Evolutionary conservation across 2,113 vertebrate genomes (phyloP), one percentile per base, ranked within the genome.

Genomic region (Petrocephalus zakoni): DNA sequence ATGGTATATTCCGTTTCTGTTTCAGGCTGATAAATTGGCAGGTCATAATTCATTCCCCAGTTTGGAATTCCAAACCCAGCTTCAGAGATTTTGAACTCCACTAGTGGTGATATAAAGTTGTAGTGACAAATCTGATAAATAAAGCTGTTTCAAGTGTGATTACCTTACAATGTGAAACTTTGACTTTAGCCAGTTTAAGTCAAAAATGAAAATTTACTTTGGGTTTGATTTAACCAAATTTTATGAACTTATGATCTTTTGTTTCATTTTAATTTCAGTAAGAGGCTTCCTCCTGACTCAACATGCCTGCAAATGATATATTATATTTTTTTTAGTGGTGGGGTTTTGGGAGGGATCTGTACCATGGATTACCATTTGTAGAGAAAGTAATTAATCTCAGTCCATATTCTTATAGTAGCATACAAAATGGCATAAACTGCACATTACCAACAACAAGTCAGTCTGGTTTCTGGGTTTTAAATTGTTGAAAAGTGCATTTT

Each of bases 261-360:
- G 95, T 96, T 96, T 95, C 95, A 95, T 91, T 95, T 95, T 95
- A 95, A 93, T 96, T 96, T 96, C 94, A 96, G 96, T 96, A 95
- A 96, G 95, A 96, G 96, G 95, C 96, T 96, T 96, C 95, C 95
- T 94, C 95, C 95, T 94, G 94, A 42, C 96, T 96, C 95, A 95
- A 95, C 94, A 96, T 96, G 96, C 94, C 94, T 95, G 92, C 89
- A 93, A 96, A 96, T 96, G 95, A 51, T n/a, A 85, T 64, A 68
- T 68, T 53, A 53, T 53, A 53, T 53, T 15, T 34, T 68, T 75
- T 75, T 75, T 75, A 10, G 68, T 75, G 68, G 6, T 47, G 75
- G 75, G 37, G 34, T 34, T 46, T 81, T 5, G 37, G 93, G 94
- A 94, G 94, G 95, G 91, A 93, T 90, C 90, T 92, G 95, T 93